Conservation (phyloP, 2,888 invertebrate species). For the Metellina segmentata region DNA sequence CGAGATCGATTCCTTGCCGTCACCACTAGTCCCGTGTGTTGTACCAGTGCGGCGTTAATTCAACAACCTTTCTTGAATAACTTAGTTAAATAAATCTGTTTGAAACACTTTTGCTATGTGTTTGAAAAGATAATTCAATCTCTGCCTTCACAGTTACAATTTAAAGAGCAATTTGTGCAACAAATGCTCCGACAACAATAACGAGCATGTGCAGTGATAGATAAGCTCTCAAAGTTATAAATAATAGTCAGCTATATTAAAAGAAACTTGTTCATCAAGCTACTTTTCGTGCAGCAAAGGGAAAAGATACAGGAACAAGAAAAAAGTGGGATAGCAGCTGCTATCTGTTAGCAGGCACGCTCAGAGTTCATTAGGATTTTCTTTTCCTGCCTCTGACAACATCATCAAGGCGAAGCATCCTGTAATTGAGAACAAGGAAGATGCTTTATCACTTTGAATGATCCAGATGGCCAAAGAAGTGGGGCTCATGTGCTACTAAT, state of each 20-base stretch:
- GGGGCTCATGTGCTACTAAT: conserved; percentile 25
- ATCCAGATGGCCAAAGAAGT: conserved; percentile 39
- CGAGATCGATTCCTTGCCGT: no score
- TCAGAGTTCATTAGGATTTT: conserved; percentile 46
- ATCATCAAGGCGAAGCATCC: conserved; percentile 46
- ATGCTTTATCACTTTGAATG: conserved; percentile 52
- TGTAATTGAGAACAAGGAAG: conserved; percentile 61
- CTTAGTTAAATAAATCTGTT: no score
- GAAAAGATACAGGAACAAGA: not conserved
- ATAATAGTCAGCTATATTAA: not conserved
- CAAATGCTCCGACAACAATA: not conserved
- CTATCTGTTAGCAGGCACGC: conserved; percentile 26
- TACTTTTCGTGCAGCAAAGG: not conserved
- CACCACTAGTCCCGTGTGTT: no score
- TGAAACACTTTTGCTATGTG: no score
- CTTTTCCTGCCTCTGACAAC: conserved; percentile 47
- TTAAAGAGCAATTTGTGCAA: not conserved
- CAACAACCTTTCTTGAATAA: no score
- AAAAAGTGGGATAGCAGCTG: not conserved
- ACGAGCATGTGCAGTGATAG: not conserved
- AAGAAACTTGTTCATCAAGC: conserved; percentile 18
- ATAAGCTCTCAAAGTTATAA: not conserved
- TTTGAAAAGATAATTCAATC: no score
- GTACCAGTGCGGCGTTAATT: no score
- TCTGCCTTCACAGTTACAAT: no score